Evolutionary conservation across 1,140 invertebrate genomes (phyloP).

Genomic region (Drosophila quadrilineata): DNA sequence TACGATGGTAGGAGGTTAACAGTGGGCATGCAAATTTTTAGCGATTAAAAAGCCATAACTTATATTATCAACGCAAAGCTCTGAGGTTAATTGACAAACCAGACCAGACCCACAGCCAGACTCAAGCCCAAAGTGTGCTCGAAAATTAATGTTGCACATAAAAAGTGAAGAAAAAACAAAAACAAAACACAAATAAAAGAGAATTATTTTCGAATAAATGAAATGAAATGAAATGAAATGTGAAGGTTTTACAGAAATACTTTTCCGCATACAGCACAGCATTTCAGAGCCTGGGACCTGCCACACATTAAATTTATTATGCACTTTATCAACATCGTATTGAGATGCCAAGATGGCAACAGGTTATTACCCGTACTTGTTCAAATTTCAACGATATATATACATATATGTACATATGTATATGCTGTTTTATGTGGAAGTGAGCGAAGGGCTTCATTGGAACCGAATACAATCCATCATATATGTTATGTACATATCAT

Average conservation of each 20-base stretch:
- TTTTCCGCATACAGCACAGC: slow-evolving; percentile 56
- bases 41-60: slow-evolving; percentile 76
- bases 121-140: slow-evolving; percentile 23
- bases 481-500: slow-evolving; percentile 15
- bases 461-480: slow-evolving; percentile 60
- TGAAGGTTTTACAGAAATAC: slow-evolving; percentile 54
- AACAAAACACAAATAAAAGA: no score
- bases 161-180: no score
- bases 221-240: no score
- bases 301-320: neutral
- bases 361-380: neutral
- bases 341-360: neutral
- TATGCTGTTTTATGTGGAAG: slow-evolving; percentile 2
- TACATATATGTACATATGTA: neutral
- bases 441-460: slow-evolving; percentile 45
- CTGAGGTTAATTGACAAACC: slow-evolving; percentile 75
- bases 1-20: no score
- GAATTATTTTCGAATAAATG: slow-evolving; percentile 72
- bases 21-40: slow-evolving; percentile 73
- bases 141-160: slow-evolving; percentile 55
- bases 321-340: slow-evolving; percentile 10
- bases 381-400: slow-evolving; percentile 36
- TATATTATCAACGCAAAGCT: slow-evolving; percentile 76
- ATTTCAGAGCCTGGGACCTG: neutral
- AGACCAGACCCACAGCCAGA: slow-evolving; percentile 30